Percentiles rank a stretch among this genome's conserved stretches.
phyloP scores from a whole-genome alignment of 1,140 invertebrate species.

The Pseudomyrmex pallidus region DNA sequence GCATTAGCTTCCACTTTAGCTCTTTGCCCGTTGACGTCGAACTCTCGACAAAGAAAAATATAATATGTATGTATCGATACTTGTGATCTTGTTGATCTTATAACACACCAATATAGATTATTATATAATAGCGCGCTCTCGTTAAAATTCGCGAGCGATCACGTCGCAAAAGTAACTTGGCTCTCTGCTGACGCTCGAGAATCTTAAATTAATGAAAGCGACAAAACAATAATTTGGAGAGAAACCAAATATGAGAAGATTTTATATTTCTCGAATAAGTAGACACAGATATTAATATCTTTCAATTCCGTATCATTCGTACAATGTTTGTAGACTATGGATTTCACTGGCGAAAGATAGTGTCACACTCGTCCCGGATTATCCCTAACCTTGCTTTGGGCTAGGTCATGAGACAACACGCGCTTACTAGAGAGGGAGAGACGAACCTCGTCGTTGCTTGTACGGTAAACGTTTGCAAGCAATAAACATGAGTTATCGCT shows the following conservation, averaged over 20 bases:
- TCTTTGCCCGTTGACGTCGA: neutral
- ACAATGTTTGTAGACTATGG: neutral
- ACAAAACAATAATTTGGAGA: neutral
- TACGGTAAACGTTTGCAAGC: slow-evolving; percentile 62
- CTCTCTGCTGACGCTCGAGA: neutral
- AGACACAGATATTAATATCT: neutral
- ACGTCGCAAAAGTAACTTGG: neutral
- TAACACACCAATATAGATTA: neutral
- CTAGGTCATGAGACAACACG: slow-evolving; percentile 58
- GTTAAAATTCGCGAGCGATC: neutral
- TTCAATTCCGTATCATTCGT: neutral
- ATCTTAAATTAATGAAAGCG: neutral
- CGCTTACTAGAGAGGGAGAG: slow-evolving; percentile 33
- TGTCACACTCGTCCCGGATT: slow-evolving; percentile 31
- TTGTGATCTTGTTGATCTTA: slow-evolving; percentile 9
- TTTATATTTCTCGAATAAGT: too few species aligned
- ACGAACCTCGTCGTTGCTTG: slow-evolving; percentile 39
- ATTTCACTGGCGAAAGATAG: neutral
- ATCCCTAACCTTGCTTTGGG: slow-evolving; percentile 54
- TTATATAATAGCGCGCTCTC: neutral
- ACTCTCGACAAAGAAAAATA: neutral
- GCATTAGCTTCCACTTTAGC: too few species aligned
- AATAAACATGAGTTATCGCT: slow-evolving; percentile 70
- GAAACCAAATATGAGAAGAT: neutral
- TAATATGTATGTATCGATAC: neutral